A percentile compares a stretch with the other conserved stretches of the same genome.
Evolutionary conservation across 2,113 vertebrate genomes (phyloP).

Genomic region (Callorhinus ursinus): DNA sequence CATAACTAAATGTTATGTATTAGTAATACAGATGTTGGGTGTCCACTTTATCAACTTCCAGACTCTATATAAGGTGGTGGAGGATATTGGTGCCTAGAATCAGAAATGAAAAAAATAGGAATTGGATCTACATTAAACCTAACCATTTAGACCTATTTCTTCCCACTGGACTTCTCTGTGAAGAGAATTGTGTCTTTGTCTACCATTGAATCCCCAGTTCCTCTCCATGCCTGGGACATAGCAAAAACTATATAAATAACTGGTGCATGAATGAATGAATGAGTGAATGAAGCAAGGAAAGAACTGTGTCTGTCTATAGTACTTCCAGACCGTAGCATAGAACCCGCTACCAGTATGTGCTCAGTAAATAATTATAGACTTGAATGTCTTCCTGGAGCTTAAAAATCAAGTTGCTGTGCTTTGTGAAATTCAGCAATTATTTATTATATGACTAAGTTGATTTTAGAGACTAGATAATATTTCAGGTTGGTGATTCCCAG

Average conservation of each 20-base stretch:
- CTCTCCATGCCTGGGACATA: background rate
- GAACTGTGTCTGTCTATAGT: background rate
- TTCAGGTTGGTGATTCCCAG: background rate
- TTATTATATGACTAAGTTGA: background rate
- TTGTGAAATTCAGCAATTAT: background rate
- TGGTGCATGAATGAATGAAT: background rate
- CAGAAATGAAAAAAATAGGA: constrained; percentile 5
- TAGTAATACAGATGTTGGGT: background rate
- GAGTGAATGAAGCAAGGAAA: background rate
- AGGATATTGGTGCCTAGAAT: background rate
- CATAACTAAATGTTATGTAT: background rate
- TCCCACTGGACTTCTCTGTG: background rate
- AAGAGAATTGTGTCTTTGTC: background rate
- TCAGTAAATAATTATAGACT: background rate
- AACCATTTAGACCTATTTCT: background rate
- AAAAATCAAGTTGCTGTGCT: background rate
- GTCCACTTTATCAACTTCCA: background rate
- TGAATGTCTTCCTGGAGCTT: background rate
- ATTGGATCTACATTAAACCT: background rate
- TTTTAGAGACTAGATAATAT: background rate
- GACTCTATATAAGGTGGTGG: background rate
- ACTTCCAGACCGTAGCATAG: background rate
- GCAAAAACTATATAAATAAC: background rate
- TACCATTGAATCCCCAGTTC: background rate
- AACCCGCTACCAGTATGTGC: background rate